Base-by-base conservation (phyloP, 1,140 invertebrate genomes). In the Nephila pilipes region DNA sequence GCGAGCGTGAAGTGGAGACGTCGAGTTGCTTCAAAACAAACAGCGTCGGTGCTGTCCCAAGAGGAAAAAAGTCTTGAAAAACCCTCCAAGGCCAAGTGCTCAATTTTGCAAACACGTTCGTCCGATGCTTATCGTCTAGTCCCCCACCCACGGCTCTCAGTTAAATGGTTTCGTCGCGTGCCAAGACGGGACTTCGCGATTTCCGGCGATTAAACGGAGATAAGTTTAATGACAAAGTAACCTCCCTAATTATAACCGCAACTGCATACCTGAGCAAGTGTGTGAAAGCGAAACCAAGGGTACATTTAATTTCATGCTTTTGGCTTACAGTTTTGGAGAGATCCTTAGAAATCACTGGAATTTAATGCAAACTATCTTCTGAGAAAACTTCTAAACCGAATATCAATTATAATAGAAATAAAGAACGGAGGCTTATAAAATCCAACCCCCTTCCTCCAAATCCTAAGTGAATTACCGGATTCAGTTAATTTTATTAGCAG, bases 121-220 rank as follows among this genome's bases (percentile, higher is more conserved):
- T 54, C 25, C 14, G 83, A 85, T 85, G 46, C 6, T 16, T 85
- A 85, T 85, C 83, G 16, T 57, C 55, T 29, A 81, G 46, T 57
- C 55, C 32, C 83, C 38, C 55, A 55, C 83, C 83, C 55, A 85
- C 25, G 83, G 83, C 58, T 57, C 18, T 57, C 12, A 10, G 6
- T 18, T 81, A 81, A 81, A 54, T 81, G 54, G 83, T 54, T 12
- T 16, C 25, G 83, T 85, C 83, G 83, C 83, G 83, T 85, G 83
- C 83, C 83, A 46, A 25, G 55, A 58, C 83, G 18, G 55, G 83
- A 25, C 83, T 46, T 85, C 16, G 5, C 83, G 46, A 85, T 85
- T 85, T 85, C 83, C 83, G 83, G 46, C 83, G 25, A 85, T 85
- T 85, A 85, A 22, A 8, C 25, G 25, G 18, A 85, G 79, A 81